Conservation (phyloP, 1,140 invertebrate genomes). For the Drosophila gunungcola region DNA sequence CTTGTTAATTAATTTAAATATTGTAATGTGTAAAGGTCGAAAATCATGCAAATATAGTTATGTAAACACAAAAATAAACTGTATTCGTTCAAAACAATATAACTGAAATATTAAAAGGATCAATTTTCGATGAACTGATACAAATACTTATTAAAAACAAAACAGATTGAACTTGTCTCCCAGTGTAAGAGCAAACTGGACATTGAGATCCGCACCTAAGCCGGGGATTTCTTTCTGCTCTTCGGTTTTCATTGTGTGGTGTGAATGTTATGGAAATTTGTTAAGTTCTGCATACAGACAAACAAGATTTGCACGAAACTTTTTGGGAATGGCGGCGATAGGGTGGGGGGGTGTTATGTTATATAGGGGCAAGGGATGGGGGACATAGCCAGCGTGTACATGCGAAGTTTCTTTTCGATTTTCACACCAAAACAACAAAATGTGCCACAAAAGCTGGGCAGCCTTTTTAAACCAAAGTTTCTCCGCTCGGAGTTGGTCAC, state of each 20-base stretch:
- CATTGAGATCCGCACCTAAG: slow-evolving; percentile 45
- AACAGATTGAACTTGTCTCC: not conserved
- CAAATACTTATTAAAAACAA: not conserved
- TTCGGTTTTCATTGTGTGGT: slow-evolving; percentile 69
- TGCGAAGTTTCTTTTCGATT: slow-evolving; percentile 76
- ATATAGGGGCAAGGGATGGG: slow-evolving; percentile 3
- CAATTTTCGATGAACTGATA: no score
- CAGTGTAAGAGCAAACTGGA: slow-evolving; percentile 33
- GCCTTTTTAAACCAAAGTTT: slow-evolving; percentile 15
- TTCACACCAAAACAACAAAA: slow-evolving; percentile 76
- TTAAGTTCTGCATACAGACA: slow-evolving; percentile 77
- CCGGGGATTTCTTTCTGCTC: slow-evolving; percentile 54
- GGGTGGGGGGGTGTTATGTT: slow-evolving; percentile 2
- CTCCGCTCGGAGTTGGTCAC: slow-evolving; percentile 60
- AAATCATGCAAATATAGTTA: no score
- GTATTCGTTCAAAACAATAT: no score
- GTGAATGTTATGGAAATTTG: slow-evolving; percentile 82
- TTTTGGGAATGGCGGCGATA: slow-evolving; percentile 8
- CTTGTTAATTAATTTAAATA: no score
- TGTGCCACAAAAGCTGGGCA: slow-evolving; percentile 40
- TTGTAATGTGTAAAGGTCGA: no score
- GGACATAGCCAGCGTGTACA: slow-evolving; percentile 28
- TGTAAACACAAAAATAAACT: no score
- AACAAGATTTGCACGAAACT: slow-evolving; percentile 79
- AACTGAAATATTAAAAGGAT: no score